Evolutionary conservation across 2,797 vertebrate genomes (phyloP), one percentile per base, ranked within the genome.

Genomic region (Naso thynnoides): DNA sequence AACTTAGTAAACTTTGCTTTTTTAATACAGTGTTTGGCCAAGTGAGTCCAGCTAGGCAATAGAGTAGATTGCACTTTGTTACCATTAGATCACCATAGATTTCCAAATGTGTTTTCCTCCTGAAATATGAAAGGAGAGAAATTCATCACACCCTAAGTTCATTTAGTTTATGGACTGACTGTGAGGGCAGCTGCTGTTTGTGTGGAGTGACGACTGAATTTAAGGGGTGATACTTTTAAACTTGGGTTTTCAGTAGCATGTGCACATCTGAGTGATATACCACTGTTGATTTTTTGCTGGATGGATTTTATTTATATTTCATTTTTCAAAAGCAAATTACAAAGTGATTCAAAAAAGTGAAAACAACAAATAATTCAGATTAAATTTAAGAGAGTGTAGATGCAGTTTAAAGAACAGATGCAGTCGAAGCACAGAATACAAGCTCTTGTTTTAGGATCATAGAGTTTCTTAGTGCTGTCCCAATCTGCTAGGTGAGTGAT

Each of bases 1-100:
- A 49, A 50, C 54, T 66, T 50, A 5, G 24, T 26, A 49, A 23
- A 65, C 11, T 15, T 29, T 19, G 38, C 26, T 47, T 77, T 78
- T 76, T 65, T 78, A 49, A 61, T 10, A 60, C 78, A 65, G 79
- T 81, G 70, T 0, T 78, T 78, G 78, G 86, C 84, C 78, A 82
- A 78, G 79, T 62, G 56, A 80, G 52, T 70, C 2, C 49, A 45
- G 69, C 70, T 57, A 74, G 60, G 42, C 74, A 62, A 78, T 64
- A 60, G 19, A 68, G 60, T 68, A 69, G 65, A 21, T 72, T 42
- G 47, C 77, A 84, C 64, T 78, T 75, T 75, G 48, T 75, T 64
- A 73, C 61, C 36, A 70, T 63, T 65, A 81, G 66, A 45, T 67
- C 49, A 47, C 53, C 16, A 56, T 70, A 68, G 70, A 70, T 68